Evolutionary conservation across 2,888 invertebrate genomes (phyloP), one percentile per base, ranked within the genome.

Genomic region (Mimumesa dahlbomi): DNA sequence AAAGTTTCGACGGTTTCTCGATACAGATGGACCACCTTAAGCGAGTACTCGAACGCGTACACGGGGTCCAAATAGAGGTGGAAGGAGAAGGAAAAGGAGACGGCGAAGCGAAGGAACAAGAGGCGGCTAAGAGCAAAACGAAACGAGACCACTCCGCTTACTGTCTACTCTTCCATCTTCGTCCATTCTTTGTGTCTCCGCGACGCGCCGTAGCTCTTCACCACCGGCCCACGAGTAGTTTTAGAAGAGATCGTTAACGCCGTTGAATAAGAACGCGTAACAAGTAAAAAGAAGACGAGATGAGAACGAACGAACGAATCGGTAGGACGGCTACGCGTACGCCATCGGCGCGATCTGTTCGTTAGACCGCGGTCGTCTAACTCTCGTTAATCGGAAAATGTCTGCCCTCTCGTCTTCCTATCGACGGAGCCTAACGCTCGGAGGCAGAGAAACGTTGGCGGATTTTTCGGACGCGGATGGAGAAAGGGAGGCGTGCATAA

Each of bases 171-270:
- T 54, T 62, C 62, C 50, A 63, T 40, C 46, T 53, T 42, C 36
- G 48, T 29, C 38, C 36, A 43, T 69, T 65, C 69, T 67, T 62
- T 71, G 74, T 71, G 46, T 70, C 72, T 61, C 49, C 58, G 64
- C 62, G 66, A 73, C 74, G 70, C 70, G 58, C 65, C 73, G 59
- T 46, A 29, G 11, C 74, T 52, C 75, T 74, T 70, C 53, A 76
- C 73, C 61, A 64, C 73, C 61, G 66, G 67, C 63, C 77, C 58
- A 58, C 54, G 73, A 73, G 82, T 73, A 73, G 67, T 73, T 71
- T n/a, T 69, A 69, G 58, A 73, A 78, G 82, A 82, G 83, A 82
- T 83, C 83, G 75, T 83, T 83, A 82, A 81, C 77, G 76, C 56
- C 74, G 77, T 69, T 9, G 50, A 6, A 13, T 25, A 7, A 34